phyloP scores from a whole-genome alignment of 2,888 invertebrate species.

The Agelastica alni region DNA sequence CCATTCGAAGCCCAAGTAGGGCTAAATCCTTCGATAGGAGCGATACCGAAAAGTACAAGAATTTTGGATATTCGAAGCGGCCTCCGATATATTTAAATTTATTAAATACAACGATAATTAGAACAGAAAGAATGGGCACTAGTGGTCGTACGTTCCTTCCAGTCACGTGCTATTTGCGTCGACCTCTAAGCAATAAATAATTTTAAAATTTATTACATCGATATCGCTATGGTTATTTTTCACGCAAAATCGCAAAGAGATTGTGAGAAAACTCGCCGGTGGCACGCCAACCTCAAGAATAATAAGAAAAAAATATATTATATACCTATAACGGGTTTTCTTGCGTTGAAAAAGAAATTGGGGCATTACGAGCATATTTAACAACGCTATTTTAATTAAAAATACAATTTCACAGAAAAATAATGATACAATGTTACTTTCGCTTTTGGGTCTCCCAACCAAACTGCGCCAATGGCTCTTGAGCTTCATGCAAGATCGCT shows the following conservation, averaged over 20 bases:
- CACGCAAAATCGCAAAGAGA: slow-evolving; percentile 36
- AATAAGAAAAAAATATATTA: not conserved
- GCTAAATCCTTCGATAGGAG: not conserved
- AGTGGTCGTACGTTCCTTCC: slow-evolving; percentile 5
- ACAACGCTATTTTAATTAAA: not conserved
- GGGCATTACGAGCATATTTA: not conserved
- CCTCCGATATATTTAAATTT: too few species aligned
- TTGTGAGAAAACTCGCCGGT: slow-evolving; percentile 34
- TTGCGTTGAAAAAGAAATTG: not conserved
- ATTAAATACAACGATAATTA: too few species aligned
- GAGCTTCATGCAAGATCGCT: too few species aligned
- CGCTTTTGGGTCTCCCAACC: too few species aligned
- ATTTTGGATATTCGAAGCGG: too few species aligned
- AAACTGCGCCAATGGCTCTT: too few species aligned
- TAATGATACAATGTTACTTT: too few species aligned
- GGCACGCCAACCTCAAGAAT: slow-evolving; percentile 15
- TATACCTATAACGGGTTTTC: not conserved
- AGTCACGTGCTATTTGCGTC: slow-evolving; percentile 26
- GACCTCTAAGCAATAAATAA: slow-evolving; percentile 25
- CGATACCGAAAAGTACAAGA: too few species aligned
- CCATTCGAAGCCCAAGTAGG: slow-evolving; percentile 41
- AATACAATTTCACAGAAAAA: too few species aligned
- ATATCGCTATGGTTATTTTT: slow-evolving; percentile 31
- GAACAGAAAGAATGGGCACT: too few species aligned
- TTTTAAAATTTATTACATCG: slow-evolving; percentile 27